These are phyloP conservation scores for Dysmachus trigonus DNA, from an alignment of 2,888 invertebrate genomes.

Conservation along the genomic window DNA sequence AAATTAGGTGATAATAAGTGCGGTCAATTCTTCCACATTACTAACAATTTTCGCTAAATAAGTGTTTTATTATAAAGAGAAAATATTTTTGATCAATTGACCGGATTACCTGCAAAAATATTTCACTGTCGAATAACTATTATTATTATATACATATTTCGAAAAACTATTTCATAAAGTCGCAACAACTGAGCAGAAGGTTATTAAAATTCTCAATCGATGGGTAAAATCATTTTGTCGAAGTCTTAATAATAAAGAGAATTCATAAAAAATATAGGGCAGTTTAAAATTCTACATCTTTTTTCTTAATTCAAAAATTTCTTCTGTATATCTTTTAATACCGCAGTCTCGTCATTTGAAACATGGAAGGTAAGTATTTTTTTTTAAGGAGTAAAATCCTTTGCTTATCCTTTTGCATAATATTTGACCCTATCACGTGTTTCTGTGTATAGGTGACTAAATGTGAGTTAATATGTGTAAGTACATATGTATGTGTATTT, in stretches of 20 bases:
- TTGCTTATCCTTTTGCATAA: neutral
- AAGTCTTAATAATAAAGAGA: neutral
- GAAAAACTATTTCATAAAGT: neutral
- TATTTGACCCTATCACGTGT: neutral
- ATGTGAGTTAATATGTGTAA: neutral
- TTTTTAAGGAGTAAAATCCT: neutral
- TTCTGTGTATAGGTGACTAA: neutral
- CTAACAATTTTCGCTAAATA: too few relatives aligned
- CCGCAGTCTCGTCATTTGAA: too few relatives aligned
- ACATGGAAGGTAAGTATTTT: too few relatives aligned
- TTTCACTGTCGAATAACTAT: too few relatives aligned
- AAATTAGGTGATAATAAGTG: too few relatives aligned
- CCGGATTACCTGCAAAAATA: too few relatives aligned
- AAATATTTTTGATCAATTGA: neutral
- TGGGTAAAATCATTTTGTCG: too few relatives aligned
- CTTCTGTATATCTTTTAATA: too few relatives aligned
- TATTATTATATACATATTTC: too few relatives aligned
- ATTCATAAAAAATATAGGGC: too few relatives aligned
- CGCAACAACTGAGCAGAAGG: neutral
- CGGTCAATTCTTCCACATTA: neutral
- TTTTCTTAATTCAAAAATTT: too few relatives aligned
- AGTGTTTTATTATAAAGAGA: neutral
- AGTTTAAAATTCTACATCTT: too few relatives aligned
- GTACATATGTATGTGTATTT: neutral
- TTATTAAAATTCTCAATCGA: neutral